Conservation (phyloP, 1,140 invertebrate genomes). For the Formica selysi region DNA sequence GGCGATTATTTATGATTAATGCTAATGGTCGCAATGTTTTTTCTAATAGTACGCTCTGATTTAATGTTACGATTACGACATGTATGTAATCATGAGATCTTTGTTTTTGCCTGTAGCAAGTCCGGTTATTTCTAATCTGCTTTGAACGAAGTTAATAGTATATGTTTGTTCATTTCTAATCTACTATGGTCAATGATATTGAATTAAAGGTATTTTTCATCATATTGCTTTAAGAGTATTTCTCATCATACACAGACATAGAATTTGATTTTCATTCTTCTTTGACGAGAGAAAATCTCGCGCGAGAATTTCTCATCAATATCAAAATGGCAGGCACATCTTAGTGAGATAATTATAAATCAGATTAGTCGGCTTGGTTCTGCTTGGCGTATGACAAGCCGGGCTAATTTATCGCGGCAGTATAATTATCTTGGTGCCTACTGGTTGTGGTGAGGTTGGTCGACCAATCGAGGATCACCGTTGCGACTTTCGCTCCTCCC, state of each 20-base stretch:
- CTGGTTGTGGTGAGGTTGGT: slow-evolving; percentile 58
- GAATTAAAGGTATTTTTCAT: background rate
- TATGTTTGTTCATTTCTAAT: slow-evolving; percentile 14
- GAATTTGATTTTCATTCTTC: background rate
- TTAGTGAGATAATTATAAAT: slow-evolving; percentile 70
- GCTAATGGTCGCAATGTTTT: slow-evolving; percentile 35
- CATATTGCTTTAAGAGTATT: too few species aligned
- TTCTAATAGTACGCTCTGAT: slow-evolving; percentile 9
- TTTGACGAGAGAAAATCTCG: background rate
- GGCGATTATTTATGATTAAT: slow-evolving; percentile 47
- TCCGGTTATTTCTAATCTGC: slow-evolving; percentile 42
- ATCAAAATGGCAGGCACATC: slow-evolving; percentile 9
- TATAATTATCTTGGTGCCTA: slow-evolving; percentile 81
- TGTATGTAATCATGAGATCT: background rate
- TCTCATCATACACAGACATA: background rate
- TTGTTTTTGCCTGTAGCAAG: slow-evolving; percentile 11
- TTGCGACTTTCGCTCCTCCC: slow-evolving; percentile 76
- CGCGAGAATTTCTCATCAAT: slow-evolving; percentile 51
- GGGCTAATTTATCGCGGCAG: slow-evolving; percentile 81
- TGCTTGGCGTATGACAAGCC: slow-evolving; percentile 80
- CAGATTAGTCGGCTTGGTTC: slow-evolving; percentile 73
- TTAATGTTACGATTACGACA: slow-evolving; percentile 23
- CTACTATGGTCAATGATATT: background rate
- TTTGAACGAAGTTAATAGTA: slow-evolving; percentile 19
- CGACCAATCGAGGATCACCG: slow-evolving; percentile 76